These are phyloP conservation scores for Mormyrus iriodes DNA, from an alignment of 2,113 vertebrate genomes.

Conservation along the genomic window DNA sequence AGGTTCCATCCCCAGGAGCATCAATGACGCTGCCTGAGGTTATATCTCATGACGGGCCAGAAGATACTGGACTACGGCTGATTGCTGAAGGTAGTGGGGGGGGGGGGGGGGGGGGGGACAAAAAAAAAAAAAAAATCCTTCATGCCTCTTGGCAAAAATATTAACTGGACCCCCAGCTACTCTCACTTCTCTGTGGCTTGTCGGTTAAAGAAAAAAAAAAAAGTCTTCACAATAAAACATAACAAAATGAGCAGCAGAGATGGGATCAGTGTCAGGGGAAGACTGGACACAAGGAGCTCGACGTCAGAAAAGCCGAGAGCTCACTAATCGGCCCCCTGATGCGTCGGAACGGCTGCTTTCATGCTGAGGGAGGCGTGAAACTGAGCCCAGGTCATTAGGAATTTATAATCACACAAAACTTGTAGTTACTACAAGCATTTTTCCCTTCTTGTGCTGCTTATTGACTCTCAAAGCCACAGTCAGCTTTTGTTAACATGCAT, in stretches of 20 bases:
- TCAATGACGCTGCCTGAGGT: background rate
- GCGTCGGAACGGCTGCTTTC: background rate
- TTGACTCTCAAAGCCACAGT: background rate
- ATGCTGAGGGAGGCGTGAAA: constrained; percentile 31
- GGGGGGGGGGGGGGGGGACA: too few relatives aligned
- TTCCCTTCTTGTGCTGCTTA: background rate
- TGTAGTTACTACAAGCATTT: background rate
- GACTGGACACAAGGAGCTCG: background rate
- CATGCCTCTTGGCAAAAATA: background rate
- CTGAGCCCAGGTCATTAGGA: constrained; percentile 45
- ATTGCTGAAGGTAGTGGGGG: background rate
- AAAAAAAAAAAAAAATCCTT: background rate
- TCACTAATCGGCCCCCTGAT: background rate
- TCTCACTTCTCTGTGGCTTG: background rate
- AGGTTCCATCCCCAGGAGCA: background rate
- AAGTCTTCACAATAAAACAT: background rate
- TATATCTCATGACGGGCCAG: background rate
- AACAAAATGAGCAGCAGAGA: background rate
- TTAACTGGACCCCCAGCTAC: background rate
- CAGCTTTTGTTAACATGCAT: background rate
- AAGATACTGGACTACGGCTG: background rate
- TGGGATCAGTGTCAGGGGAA: background rate
- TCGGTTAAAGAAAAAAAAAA: background rate
- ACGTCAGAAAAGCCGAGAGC: background rate
- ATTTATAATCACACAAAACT: constrained; percentile 29